Evolutionary conservation across 1,140 invertebrate species (phyloP).

Genomic region (Brachionus sp.): DNA sequence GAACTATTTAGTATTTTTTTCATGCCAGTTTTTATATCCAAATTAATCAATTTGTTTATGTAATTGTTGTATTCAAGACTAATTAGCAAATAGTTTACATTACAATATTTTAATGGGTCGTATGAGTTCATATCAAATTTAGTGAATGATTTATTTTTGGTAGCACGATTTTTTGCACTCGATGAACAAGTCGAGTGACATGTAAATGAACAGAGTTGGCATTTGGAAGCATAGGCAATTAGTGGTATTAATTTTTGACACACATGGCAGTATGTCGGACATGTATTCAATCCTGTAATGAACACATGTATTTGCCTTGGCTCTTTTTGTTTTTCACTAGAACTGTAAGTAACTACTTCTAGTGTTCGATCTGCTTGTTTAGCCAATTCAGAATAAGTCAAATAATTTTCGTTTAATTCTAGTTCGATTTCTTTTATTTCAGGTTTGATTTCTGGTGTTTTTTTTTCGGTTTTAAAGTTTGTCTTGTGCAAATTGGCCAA

Average conservation of each 20-base stretch:
- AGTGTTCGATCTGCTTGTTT: conserved; percentile 15
- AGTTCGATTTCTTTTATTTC: conserved; percentile 35
- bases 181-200: conserved; percentile 44
- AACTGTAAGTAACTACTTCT: neutral
- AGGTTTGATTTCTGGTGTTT: neutral
- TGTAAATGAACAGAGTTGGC: conserved; percentile 41
- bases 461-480: neutral
- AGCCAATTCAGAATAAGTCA: conserved; percentile 17
- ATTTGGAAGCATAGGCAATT: conserved; percentile 42
- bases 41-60: conserved; percentile 42
- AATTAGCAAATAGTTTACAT: conserved; percentile 24
- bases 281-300: conserved; percentile 40
- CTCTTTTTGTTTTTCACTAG: neutral
- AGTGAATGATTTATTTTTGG: conserved; percentile 9
- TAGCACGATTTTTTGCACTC: conserved; percentile 7
- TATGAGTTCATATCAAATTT: neutral
- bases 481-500: conserved; percentile 41
- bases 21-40: neutral
- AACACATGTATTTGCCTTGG: conserved; percentile 43
- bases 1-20: neutral
- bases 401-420: conserved; percentile 32
- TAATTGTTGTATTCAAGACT: conserved; percentile 39
- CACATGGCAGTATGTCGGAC: conserved; percentile 43
- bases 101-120: conserved; percentile 35
- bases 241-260: conserved; percentile 39